These are phyloP conservation scores for Hapalemur alaotrensis DNA, from an alignment of 2,797 vertebrate genomes.

Conservation along the genomic window DNA sequence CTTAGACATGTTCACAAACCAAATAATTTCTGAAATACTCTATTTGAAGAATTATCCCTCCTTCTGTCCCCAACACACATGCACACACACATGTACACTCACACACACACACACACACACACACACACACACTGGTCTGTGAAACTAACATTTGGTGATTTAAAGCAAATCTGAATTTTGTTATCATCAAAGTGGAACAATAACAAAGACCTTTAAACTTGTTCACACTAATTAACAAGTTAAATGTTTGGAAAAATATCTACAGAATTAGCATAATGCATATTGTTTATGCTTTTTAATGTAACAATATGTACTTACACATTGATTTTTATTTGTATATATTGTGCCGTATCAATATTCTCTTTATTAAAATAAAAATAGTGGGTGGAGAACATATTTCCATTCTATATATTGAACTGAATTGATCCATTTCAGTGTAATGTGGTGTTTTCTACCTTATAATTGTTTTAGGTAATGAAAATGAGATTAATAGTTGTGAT, in stretches of 20 bases:
- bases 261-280: background rate
- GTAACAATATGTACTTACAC: background rate
- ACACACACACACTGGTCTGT: fast-evolving
- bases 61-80: background rate
- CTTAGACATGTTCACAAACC: background rate
- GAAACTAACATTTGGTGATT: background rate
- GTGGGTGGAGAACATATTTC: background rate
- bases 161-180: background rate
- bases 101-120: too few species aligned
- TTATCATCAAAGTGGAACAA: background rate
- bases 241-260: background rate
- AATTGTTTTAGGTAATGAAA: background rate
- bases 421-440: background rate
- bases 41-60: background rate
- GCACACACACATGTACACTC: too few species aligned
- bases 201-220: background rate
- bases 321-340: background rate
- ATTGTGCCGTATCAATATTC: background rate
- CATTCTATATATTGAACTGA: background rate
- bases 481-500: background rate
- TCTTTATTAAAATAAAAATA: background rate
- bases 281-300: background rate
- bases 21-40: constrained; percentile 1
- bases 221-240: background rate
- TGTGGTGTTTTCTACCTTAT: background rate